These are phyloP conservation scores for Anoplolepis gracilipes DNA, from an alignment of 1,140 invertebrate genomes.

Conservation along the genomic window DNA sequence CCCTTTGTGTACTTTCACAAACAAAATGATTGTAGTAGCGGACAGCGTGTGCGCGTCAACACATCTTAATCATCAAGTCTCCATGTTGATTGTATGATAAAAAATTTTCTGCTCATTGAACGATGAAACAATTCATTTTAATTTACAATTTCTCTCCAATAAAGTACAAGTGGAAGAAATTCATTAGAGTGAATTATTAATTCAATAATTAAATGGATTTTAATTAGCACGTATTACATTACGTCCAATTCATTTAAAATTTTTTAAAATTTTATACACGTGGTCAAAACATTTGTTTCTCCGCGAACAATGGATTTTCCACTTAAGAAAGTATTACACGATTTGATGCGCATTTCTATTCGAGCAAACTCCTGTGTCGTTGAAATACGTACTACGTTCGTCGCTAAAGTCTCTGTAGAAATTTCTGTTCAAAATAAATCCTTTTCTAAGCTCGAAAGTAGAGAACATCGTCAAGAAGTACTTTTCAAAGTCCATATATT, in stretches of 20 bases:
- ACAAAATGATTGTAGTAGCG: conserved; percentile 16
- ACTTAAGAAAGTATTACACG: conserved; percentile 5
- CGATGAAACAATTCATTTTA: conserved; percentile 37
- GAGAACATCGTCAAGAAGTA: conserved; percentile 24
- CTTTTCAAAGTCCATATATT: conserved; percentile 15
- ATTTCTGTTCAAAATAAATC: conserved; percentile 33
- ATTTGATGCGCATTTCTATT: conserved; percentile 27
- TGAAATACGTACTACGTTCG: background rate
- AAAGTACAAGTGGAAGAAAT: background rate
- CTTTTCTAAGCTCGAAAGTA: conserved; percentile 2
- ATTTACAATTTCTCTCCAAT: conserved; percentile 8
- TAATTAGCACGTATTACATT: conserved; percentile 10
- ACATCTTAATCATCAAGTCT: conserved; percentile 39
- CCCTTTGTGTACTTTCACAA: conserved; percentile 26
- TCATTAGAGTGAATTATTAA: conserved; percentile 36
- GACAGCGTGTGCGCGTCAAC: background rate
- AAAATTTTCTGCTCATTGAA: conserved; percentile 22
- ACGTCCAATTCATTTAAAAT: conserved; percentile 13
- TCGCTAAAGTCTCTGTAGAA: background rate
- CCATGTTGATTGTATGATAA: conserved; percentile 22
- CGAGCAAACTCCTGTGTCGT: background rate
- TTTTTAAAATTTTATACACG: background rate
- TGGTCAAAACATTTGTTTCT: conserved; percentile 1
- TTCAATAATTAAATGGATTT: background rate
- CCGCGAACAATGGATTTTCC: conserved; percentile 9